Evolutionary conservation across 1,140 invertebrate genomes (phyloP), one percentile per base, ranked within the genome.

Genomic region (Drosophila persimilis): DNA sequence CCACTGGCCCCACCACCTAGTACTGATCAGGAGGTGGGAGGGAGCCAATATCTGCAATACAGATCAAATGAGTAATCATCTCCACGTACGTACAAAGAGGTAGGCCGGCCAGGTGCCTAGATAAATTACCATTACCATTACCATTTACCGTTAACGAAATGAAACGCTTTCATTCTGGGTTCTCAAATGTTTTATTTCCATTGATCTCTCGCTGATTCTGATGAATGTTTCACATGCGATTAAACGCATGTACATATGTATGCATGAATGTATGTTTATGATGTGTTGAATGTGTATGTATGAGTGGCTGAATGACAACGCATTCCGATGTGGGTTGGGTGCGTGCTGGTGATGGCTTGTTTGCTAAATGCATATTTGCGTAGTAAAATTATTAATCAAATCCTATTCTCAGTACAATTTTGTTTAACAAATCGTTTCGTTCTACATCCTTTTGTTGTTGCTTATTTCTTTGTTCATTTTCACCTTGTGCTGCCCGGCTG

Each of bases 371-470:
- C 80, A 57, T 73, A 57, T 73, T 75, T 67, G 74, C 70, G 74
- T 80, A 86, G 79, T 86, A 47, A 29, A 56, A 61, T 67, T 39
- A 76, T 69, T 64, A 62, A 58, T 75, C 57, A 77, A 85, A 77
- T 80, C 56, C 81, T 86, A 80, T 43, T 80, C 35, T 80, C 81
- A 80, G 81, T 86, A 80, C 81, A 80, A 80, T 80, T 85, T 80
- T 72, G 55, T 55, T 70, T 66, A 24, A 69, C 71, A 75, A 81
- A 81, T 52, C 39, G 41, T 67, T 47, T 35, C 62, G 17, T 51
- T 4, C 26, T 47, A 39, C 11, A 39, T 50, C 15, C 39, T n/a
- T 54, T 45, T 20, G 41, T 58, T 20, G 52, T 55, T 56, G 24
- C 61, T 13, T 39, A 39, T 39, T 13, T 9, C 9, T 35, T 35